Percentiles rank a stretch among this genome's conserved stretches.
phyloP scores from a whole-genome alignment of 2,113 vertebrate genomes.

The Agapornis roseicollis region DNA sequence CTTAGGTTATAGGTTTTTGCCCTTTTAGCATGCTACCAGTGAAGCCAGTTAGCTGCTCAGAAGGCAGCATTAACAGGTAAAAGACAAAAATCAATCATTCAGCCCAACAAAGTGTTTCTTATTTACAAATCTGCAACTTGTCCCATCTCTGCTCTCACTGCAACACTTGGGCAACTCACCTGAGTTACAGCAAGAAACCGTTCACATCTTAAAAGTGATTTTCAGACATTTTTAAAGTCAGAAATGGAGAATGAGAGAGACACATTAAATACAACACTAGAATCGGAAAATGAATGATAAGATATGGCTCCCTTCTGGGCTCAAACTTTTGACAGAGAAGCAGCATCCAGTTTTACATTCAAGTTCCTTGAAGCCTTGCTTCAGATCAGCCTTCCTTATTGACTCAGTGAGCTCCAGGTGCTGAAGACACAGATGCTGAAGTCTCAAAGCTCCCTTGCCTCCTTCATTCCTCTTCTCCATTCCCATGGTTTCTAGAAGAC shows the following conservation, averaged over 20 bases:
- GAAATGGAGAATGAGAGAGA: not conserved
- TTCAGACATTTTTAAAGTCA: not conserved
- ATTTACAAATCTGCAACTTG: not conserved
- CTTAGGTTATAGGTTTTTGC: not conserved
- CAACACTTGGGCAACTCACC: not conserved
- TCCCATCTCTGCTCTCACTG: not conserved
- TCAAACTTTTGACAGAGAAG: not conserved
- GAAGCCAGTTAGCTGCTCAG: not conserved
- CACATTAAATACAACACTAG: not conserved
- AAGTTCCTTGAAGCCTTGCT: not conserved
- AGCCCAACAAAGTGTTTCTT: not conserved
- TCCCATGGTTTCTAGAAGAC: not conserved
- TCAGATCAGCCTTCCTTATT: not conserved
- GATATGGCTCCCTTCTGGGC: not conserved
- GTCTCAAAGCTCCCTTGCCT: not conserved
- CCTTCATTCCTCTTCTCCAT: not conserved
- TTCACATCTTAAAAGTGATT: not conserved
- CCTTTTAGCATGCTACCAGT: not conserved
- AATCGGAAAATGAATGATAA: not conserved
- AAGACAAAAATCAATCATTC: not conserved
- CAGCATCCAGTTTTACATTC: not conserved
- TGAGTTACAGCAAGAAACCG: not conserved
- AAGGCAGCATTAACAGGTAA: not conserved
- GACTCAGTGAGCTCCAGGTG: not conserved
- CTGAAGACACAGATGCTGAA: not conserved